Percentiles rank a stretch among this genome's conserved stretches.
These are phyloP conservation scores for Ailurus styani DNA, from an alignment of 2,113 vertebrate genomes.

Conservation along the genomic window DNA sequence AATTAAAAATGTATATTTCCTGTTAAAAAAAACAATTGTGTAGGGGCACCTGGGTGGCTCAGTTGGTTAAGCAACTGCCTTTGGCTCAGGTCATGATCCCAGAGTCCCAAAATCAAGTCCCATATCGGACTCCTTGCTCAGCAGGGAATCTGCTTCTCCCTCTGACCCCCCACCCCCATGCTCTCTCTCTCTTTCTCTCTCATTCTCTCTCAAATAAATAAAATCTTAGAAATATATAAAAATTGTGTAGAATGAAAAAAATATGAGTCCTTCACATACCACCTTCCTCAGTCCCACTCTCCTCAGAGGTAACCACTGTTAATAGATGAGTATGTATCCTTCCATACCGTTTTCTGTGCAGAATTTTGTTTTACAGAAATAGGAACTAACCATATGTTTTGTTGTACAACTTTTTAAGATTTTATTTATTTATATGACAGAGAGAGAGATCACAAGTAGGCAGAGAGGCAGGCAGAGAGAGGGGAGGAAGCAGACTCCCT, in stretches of 20 bases:
- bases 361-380: constrained; percentile 7
- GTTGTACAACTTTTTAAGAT: background rate
- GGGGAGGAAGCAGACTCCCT: too few relatives aligned
- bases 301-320: background rate
- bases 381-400: background rate
- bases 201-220: too few relatives aligned
- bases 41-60: background rate
- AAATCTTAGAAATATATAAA: background rate
- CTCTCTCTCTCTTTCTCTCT: too few relatives aligned
- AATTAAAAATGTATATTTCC: background rate
- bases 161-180: too few relatives aligned
- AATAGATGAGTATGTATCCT: background rate
- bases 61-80: too few relatives aligned
- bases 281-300: background rate
- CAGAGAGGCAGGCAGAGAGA: too few relatives aligned
- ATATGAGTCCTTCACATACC: background rate
- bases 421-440: background rate
- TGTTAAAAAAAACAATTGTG: background rate
- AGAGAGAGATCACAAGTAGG: background rate
- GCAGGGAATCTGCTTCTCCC: too few relatives aligned
- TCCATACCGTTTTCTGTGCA: background rate
- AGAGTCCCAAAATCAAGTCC: too few relatives aligned
- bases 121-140: too few relatives aligned
- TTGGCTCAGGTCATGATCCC: too few relatives aligned
- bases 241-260: background rate